Conservation (phyloP, 2,888 invertebrate species). For the Caenorhabditis wallacei region DNA sequence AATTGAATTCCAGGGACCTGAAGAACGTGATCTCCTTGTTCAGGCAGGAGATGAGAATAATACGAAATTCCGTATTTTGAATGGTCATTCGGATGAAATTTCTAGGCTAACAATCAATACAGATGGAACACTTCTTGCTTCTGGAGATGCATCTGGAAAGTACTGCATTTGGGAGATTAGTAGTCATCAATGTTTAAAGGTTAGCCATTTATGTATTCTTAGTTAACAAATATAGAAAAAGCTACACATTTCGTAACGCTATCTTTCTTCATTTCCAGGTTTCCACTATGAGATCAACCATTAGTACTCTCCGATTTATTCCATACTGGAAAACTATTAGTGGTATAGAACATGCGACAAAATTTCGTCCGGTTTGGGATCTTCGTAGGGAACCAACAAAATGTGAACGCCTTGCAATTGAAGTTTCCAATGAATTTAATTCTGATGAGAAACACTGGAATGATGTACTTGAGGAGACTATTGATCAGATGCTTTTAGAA, state of each 20-base stretch:
- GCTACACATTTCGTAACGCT: too few relatives aligned
- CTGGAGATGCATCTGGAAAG: conserved; percentile 73
- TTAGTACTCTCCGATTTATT: conserved; percentile 62
- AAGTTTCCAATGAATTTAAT: conserved; percentile 44
- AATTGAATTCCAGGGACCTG: conserved; percentile 39
- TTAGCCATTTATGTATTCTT: too few relatives aligned
- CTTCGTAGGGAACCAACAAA: conserved; percentile 53
- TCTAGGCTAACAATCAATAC: conserved; percentile 66
- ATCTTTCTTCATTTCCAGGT: conserved; percentile 28
- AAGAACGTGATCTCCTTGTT: conserved; percentile 63
- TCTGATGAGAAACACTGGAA: conserved; percentile 42
- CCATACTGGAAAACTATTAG: conserved; percentile 54
- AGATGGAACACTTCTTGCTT: conserved; percentile 77
- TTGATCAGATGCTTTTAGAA: conserved; percentile 54
- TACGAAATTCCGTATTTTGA: conserved; percentile 64
- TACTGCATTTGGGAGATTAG: conserved; percentile 79
- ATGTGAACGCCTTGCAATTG: conserved; percentile 47
- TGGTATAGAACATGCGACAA: conserved; percentile 5
- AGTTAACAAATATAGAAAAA: too few relatives aligned
- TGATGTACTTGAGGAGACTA: conserved; percentile 43
- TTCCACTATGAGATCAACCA: conserved; percentile 64
- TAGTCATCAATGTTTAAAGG: conserved; percentile 77
- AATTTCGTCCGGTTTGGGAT: conserved; percentile 49
- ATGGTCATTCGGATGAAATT: conserved; percentile 71
- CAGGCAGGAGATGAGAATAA: conserved; percentile 69